These are phyloP conservation scores for Rousettus leschenaultii DNA, from an alignment of 2,113 vertebrate genomes.

Conservation along the genomic window DNA sequence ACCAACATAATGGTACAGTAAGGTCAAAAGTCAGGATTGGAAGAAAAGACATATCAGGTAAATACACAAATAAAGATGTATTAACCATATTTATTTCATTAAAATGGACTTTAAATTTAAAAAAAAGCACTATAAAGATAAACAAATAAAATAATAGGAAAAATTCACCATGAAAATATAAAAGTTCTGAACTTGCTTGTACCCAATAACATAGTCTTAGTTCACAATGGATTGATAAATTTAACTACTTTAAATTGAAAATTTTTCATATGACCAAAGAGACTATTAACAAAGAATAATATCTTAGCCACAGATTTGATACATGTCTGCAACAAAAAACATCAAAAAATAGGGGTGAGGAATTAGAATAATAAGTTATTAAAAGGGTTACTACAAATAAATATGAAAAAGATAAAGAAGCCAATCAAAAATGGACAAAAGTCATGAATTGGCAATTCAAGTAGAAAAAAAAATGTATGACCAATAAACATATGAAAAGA, in stretches of 20 bases:
- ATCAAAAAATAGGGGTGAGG: not conserved
- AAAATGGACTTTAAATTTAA: not conserved
- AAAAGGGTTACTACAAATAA: conserved; percentile 13
- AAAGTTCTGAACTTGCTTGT: not conserved
- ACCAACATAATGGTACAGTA: not conserved
- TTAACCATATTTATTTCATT: not conserved
- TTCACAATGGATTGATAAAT: not conserved
- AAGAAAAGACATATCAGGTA: not conserved
- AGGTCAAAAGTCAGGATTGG: not conserved
- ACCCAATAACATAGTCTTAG: not conserved
- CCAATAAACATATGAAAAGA: conserved; percentile 1
- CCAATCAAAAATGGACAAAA: conserved; percentile 10
- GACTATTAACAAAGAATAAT: not conserved
- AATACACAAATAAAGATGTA: conserved; percentile 4
- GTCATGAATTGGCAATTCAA: not conserved
- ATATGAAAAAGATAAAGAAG: not conserved
- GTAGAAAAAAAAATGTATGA: not conserved
- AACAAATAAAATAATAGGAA: not conserved
- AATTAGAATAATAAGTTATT: not conserved
- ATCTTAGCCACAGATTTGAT: not conserved
- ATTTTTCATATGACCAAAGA: not conserved
- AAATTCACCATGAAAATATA: not conserved
- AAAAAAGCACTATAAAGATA: not conserved
- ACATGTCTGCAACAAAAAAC: not conserved
- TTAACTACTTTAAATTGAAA: not conserved